phyloP scores from a whole-genome alignment of 2,113 vertebrate genomes.

The Sturnus vulgaris region DNA sequence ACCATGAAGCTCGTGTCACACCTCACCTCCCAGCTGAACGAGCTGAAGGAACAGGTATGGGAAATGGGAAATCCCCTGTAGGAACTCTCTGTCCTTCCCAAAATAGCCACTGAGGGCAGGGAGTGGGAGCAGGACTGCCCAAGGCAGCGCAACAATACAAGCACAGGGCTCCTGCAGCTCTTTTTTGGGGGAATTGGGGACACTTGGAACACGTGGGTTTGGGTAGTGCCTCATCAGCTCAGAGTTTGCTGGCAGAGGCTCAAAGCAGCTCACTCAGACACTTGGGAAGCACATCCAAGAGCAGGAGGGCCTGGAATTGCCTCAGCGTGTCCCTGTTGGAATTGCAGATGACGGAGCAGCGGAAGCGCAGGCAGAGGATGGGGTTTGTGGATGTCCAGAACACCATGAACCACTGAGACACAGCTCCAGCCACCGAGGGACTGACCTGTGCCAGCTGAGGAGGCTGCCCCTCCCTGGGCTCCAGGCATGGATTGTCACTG shows the following conservation, averaged over 20 bases:
- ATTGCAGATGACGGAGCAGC: slow-evolving; percentile 94
- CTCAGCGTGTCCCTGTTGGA: neutral
- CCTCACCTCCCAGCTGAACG: slow-evolving; percentile 87
- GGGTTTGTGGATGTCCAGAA: slow-evolving; percentile 93
- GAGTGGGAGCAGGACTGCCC: neutral
- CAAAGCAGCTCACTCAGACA: neutral
- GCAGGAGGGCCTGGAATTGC: neutral
- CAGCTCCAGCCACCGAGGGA: neutral
- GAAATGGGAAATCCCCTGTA: neutral
- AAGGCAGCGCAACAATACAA: neutral
- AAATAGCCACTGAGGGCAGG: neutral
- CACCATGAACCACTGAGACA: slow-evolving; percentile 70
- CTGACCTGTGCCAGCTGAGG: neutral
- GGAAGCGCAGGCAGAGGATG: slow-evolving; percentile 93
- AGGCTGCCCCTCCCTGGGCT: neutral
- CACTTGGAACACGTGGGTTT: neutral
- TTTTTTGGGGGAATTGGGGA: neutral
- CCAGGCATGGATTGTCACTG: neutral
- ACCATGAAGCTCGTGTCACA: slow-evolving; percentile 93
- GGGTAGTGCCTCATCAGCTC: neutral
- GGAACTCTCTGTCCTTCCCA: neutral
- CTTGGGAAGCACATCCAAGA: neutral
- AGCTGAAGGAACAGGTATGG: slow-evolving; percentile 94
- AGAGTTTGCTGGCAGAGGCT: neutral
- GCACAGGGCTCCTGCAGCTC: neutral